These are phyloP conservation scores for Acanthopleura granulata DNA, from an alignment of 2,888 invertebrate species.

Conservation along the genomic window DNA sequence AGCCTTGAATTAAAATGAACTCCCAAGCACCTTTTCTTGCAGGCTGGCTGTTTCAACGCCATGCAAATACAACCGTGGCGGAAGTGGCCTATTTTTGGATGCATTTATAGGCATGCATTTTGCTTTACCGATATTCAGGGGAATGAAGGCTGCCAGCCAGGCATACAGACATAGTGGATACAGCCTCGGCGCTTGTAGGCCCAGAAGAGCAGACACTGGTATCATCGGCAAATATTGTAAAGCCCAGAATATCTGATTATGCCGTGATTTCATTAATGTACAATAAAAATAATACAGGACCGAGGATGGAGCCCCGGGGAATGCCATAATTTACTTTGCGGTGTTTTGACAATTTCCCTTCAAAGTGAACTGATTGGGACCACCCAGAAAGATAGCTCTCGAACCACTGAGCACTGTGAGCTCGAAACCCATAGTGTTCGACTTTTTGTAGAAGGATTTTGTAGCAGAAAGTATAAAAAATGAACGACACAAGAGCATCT, in stretches of 20 bases:
- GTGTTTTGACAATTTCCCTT: neutral
- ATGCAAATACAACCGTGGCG: too few relatives aligned
- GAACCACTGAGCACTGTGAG: neutral
- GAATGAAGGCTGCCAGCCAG: too few relatives aligned
- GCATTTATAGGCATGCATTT: slow-evolving; percentile 13
- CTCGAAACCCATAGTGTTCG: neutral
- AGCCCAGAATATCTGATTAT: neutral
- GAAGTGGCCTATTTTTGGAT: too few relatives aligned
- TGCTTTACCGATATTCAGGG: neutral
- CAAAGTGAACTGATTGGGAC: neutral
- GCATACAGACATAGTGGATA: too few relatives aligned
- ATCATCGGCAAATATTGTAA: slow-evolving; percentile 2
- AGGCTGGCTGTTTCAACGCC: too few relatives aligned
- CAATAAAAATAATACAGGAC: neutral
- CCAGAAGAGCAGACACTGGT: neutral
- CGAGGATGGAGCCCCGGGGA: neutral
- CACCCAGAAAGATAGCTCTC: neutral
- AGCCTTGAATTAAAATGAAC: neutral
- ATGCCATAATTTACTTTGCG: neutral
- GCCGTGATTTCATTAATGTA: neutral
- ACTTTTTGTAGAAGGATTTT: neutral
- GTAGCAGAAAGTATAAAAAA: neutral
- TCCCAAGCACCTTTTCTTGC: neutral
- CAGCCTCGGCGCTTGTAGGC: neutral
- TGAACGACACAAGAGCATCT: neutral